phyloP scores from a whole-genome alignment of 2,888 invertebrate genomes.

The Sclerodermus sp. region DNA sequence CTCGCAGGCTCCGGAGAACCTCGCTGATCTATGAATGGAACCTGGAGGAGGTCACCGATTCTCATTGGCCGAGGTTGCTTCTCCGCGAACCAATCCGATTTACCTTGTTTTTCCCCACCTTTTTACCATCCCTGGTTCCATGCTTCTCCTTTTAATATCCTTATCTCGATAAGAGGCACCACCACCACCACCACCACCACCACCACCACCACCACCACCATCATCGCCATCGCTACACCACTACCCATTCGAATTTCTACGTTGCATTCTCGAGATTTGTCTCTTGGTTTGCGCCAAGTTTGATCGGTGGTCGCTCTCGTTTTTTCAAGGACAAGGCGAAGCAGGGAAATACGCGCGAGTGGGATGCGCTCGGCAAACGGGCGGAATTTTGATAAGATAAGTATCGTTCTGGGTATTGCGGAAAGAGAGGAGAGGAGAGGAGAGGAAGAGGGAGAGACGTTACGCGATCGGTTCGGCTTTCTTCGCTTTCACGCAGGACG shows the following conservation, averaged over 20 bases:
- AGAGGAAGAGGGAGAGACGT: too few relatives aligned
- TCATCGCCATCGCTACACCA: too few relatives aligned
- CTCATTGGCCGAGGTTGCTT: slow-evolving; percentile 43
- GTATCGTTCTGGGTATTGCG: background rate
- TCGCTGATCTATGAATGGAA: slow-evolving; percentile 43
- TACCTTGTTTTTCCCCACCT: slow-evolving; percentile 39
- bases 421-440: background rate
- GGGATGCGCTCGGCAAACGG: too few relatives aligned
- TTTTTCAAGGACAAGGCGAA: too few relatives aligned
- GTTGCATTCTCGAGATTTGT: too few relatives aligned
- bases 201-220: too few relatives aligned
- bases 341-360: too few relatives aligned
- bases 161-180: slow-evolving; percentile 12
- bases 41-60: slow-evolving; percentile 40
- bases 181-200: too few relatives aligned
- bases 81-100: slow-evolving; percentile 42
- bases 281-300: too few relatives aligned
- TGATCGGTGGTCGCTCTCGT: too few relatives aligned
- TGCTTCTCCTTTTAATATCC: slow-evolving; percentile 11
- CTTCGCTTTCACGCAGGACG: slow-evolving; percentile 16
- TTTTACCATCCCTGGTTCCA: slow-evolving; percentile 37
- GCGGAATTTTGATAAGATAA: too few relatives aligned
- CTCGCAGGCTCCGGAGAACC: slow-evolving; percentile 28
- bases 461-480: slow-evolving; percentile 37
- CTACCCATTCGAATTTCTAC: too few relatives aligned